Evolutionary conservation across 2,888 invertebrate genomes (phyloP).

Genomic region (Xestia rhomboidea): DNA sequence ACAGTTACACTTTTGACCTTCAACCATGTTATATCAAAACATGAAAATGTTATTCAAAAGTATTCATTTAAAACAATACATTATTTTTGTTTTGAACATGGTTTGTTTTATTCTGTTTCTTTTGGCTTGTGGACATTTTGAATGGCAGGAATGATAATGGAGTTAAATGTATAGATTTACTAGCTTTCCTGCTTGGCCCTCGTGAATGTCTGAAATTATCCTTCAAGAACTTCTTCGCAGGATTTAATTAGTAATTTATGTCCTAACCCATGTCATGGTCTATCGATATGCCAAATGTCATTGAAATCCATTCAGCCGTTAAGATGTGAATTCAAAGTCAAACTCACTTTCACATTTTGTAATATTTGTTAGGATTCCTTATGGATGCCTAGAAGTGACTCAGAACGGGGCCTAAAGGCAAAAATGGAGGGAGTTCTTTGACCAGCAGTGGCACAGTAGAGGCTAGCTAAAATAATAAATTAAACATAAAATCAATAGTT

Average conservation of each 20-base stretch:
- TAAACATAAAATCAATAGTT: not conserved
- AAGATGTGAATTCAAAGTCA: not conserved
- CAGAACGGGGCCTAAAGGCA: not conserved
- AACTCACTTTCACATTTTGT: not conserved
- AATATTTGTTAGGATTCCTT: not conserved
- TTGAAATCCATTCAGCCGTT: not conserved
- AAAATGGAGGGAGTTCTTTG: not conserved
- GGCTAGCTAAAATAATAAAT: not conserved
- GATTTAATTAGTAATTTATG: not conserved
- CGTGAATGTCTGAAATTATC: not conserved
- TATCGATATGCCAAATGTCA: not conserved
- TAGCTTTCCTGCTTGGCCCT: not conserved
- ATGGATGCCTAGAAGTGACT: not conserved
- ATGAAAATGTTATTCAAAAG: slow-evolving; percentile 38
- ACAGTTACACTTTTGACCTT: slow-evolving; percentile 43
- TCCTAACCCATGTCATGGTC: not conserved
- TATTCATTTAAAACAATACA: slow-evolving; percentile 45
- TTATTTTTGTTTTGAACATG: slow-evolving; percentile 51
- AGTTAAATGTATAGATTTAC: not conserved
- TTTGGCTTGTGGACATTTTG: not conserved
- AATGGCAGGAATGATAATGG: not conserved
- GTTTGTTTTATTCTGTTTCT: not conserved
- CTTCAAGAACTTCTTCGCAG: not conserved
- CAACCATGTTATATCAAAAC: slow-evolving; percentile 34
- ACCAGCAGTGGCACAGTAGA: not conserved